Conservation (phyloP, 2,888 invertebrate species). For the Sturmia bella region DNA sequence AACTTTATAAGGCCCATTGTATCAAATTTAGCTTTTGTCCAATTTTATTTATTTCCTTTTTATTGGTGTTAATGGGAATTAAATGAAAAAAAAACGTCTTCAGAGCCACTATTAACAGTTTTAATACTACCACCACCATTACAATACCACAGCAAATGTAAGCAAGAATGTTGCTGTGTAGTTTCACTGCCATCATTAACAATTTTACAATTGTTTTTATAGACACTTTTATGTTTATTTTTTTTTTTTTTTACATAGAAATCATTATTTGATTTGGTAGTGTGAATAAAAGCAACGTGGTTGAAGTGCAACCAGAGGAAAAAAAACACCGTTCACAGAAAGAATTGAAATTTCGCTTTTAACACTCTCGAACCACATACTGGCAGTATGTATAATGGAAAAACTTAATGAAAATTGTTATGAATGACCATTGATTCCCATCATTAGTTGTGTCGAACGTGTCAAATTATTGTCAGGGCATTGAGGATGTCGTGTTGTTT, state of each 20-base stretch:
- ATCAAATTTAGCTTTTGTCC: conserved; percentile 60
- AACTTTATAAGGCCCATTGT: conserved; percentile 70
- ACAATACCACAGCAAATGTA: conserved; percentile 6
- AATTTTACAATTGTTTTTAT: conserved; percentile 51
- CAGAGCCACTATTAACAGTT: conserved; percentile 61
- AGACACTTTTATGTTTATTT: conserved; percentile 14
- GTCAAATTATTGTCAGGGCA: conserved; percentile 79
- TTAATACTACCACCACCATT: conserved; percentile 45
- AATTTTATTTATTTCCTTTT: conserved; percentile 74
- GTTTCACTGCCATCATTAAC: conserved; percentile 34
- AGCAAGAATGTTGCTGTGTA: conserved; percentile 43
- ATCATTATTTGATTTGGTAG: conserved; percentile 57
- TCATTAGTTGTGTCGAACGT: conserved; percentile 80
- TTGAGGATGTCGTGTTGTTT: conserved; percentile 34
- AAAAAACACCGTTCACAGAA: conserved; percentile 2
- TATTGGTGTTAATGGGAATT: conserved; percentile 78
- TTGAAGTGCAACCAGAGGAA: not conserved
- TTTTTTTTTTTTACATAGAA: conserved; percentile 12
- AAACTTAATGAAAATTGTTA: conserved; percentile 48
- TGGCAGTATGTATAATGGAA: conserved; percentile 67
- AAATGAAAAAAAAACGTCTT: conserved; percentile 74
- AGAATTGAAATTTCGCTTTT: conserved; percentile 26
- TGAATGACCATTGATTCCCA: conserved; percentile 78
- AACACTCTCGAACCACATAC: conserved; percentile 29
- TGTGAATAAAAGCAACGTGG: conserved; percentile 29